phyloP scores from a whole-genome alignment of 2,888 invertebrate species.

The Oscheius onirici region DNA sequence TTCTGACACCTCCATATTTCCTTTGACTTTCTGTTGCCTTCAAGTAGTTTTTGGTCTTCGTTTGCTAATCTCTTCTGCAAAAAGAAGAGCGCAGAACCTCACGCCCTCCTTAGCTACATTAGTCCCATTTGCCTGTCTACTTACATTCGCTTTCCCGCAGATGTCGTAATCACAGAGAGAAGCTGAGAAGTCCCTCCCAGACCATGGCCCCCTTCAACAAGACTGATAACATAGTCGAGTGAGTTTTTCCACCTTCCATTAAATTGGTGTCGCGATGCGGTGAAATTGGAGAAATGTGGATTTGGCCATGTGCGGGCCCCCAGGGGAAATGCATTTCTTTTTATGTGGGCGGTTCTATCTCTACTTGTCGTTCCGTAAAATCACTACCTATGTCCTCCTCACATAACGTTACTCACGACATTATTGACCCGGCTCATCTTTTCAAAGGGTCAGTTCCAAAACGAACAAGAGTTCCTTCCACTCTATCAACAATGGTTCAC shows the following conservation, averaged over 20 bases:
- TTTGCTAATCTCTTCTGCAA: not conserved
- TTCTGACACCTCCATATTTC: slow-evolving; percentile 11
- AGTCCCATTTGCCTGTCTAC: slow-evolving; percentile 29
- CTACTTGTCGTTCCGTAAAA: slow-evolving; percentile 10
- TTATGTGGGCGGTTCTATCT: slow-evolving; percentile 24
- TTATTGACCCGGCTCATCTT: slow-evolving; percentile 1
- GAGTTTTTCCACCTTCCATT: slow-evolving; percentile 7
- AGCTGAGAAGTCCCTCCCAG: not conserved
- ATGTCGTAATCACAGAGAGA: slow-evolving; percentile 27
- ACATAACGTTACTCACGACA: not conserved
- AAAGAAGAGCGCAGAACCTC: not conserved
- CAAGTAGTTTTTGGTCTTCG: slow-evolving; percentile 5
- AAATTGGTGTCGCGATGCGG: slow-evolving; percentile 8
- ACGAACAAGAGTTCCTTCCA: too few species aligned
- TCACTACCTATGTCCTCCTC: not conserved
- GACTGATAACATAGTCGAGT: slow-evolving; percentile 17
- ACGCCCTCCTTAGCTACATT: slow-evolving; percentile 7
- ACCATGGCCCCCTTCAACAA: slow-evolving; percentile 21
- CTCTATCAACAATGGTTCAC: too few species aligned
- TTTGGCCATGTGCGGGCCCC: slow-evolving; percentile 2
- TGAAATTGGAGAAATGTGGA: slow-evolving; percentile 30
- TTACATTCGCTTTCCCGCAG: slow-evolving; percentile 28
- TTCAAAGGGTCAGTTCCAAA: slow-evolving; percentile 18
- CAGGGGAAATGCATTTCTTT: slow-evolving; percentile 26
- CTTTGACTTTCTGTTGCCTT: not conserved